phyloP scores from a whole-genome alignment of 2,888 invertebrate genomes.

The Eledona agricola region DNA sequence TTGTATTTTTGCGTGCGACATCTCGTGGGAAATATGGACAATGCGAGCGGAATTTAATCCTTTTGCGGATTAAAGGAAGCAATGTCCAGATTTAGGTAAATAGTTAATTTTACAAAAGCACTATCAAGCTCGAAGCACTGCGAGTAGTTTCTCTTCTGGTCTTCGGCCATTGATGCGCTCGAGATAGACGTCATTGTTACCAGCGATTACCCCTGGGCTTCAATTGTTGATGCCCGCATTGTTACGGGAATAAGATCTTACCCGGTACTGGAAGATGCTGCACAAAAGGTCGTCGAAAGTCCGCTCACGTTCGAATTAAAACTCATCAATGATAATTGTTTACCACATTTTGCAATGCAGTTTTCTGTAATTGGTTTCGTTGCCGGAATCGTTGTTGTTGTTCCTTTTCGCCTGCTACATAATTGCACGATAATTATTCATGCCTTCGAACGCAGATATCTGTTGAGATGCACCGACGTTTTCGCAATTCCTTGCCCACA shows the following conservation, averaged over 20 bases:
- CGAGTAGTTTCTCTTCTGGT: conserved; percentile 30
- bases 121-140: conserved; percentile 29
- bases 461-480: no score
- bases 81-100: conserved; percentile 38
- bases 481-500: no score
- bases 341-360: neutral
- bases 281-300: conserved; percentile 31
- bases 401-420: conserved; percentile 18
- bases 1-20: conserved; percentile 4
- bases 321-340: conserved; percentile 23
- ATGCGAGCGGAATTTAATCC: conserved; percentile 25
- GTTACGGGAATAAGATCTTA: conserved; percentile 54
- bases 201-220: conserved; percentile 59
- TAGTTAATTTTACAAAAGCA: conserved; percentile 39
- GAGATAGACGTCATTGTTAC: conserved; percentile 57
- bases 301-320: conserved; percentile 10
- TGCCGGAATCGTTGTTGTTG: conserved; percentile 9
- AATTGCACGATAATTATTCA: conserved; percentile 15
- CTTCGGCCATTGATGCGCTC: conserved; percentile 36
- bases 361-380: conserved; percentile 13
- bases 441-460: no score
- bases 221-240: conserved; percentile 58
- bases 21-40: conserved; percentile 11
- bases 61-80: conserved; percentile 17
- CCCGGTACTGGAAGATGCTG: conserved; percentile 17